Base-by-base conservation (phyloP, 2,113 vertebrate species). In the Cacatua alba region DNA sequence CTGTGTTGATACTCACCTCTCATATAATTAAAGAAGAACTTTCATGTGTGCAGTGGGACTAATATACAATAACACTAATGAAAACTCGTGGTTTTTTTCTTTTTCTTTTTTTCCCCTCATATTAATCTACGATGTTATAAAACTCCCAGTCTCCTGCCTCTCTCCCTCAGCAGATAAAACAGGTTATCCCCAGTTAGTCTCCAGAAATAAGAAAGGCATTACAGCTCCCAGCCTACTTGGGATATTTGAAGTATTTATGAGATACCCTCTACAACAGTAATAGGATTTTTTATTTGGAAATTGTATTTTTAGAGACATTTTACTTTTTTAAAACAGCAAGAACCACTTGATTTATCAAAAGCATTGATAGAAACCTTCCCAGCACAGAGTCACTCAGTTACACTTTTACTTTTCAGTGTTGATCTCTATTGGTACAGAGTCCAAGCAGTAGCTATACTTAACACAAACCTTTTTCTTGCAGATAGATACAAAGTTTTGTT, bases 21-120 rank as follows among this genome's bases (percentile, higher is more conserved):
- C 76, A 59, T 46, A 79, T 67, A 95, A 96, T 88, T 74, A 59
- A 90, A 80, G 91, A 96, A 96, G 93, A 94, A 68, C 68, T 75
- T 88, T 82, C 77, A 87, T 41, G 57, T 88, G 71, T 83, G 39
- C 51, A 71, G 71, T 33, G 79, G 90, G 84, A 93, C 37, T 92
- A 88, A 92, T 93, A 96, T 52, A 89, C 19, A 76, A n/a, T 59
- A 90, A 75, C 67, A 65, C 19, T 64, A 87, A 91, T 84, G 80
- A 92, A 94, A 96, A 91, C 41, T 68, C 7, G 0, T 25, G 23
- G 7, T 4, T 1, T 2, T 24, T 63, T 80, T 29, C 12, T 13
- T 19, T 17, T 31, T 20, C 33, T 57, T 37, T n/a, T 46, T 80
- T 67, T 81, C 71, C 13, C 70, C 68, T 60, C 13, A 59, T 79